Evolutionary conservation across 2,113 vertebrate species (phyloP), one percentile per base, ranked within the genome.

Genomic region (Lampris megalopsis): DNA sequence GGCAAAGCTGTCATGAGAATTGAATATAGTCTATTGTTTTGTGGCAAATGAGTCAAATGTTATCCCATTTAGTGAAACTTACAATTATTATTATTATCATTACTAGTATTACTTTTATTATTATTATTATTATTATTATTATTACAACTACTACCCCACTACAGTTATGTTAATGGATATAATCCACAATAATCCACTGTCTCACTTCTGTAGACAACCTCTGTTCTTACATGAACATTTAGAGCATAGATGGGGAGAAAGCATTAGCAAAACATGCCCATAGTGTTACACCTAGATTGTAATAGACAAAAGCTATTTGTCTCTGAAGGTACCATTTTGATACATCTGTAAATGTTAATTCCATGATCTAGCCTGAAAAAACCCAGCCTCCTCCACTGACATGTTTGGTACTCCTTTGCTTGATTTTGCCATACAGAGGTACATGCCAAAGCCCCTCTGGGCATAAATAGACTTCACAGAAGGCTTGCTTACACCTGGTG

Each of bases 391-490:
- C 48, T 67, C 67, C 75, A 80, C 80, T 63, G 73, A 75, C 60
- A 68, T 53, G 76, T 66, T 52, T 1, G 5, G 5, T 72, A 59
- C 85, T 87, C 72, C 61, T 81, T 63, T 74, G 63, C 87, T 88
- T 83, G 76, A 82, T 84, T 71, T 82, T 79, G 80, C 86, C 86
- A 84, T 82, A 87, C 72, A 79, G 71, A 82, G 71, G 86, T 75
- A 72, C 75, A 86, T 88, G 82, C 75, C 79, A 68, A 73, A 78
- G 54, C 79, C 81, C 91, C 89, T 88, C 72, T 69, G 84, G 93
- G 91, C 89, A 77, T 47, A 87, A 90, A 85, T 71, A 82, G 79
- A 90, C 90, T 90, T 90, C 92, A 93, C 86, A 89, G 85, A 74
- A 91, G 78, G 71, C 84, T 82, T 86, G 84, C 79, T 24, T 82